Conservation (phyloP, 2,113 vertebrate genomes). For the Lophius piscatorius region DNA sequence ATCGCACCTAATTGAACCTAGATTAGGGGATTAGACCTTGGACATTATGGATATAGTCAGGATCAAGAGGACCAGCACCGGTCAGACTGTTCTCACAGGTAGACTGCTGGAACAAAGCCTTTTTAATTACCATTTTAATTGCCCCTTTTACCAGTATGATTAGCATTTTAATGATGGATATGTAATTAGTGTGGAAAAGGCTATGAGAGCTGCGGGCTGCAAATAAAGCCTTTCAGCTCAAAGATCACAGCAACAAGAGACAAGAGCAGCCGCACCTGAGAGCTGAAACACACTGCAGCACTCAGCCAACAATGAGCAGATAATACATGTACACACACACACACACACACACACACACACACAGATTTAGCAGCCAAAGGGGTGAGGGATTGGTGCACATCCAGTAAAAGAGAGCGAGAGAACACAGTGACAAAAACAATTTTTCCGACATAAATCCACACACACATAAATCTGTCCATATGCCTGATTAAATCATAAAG, state of each 20-base stretch:
- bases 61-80: constrained; percentile 66
- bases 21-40: constrained; percentile 63
- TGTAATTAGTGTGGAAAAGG: constrained; percentile 79
- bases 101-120: constrained; percentile 76
- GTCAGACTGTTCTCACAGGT: constrained; percentile 68
- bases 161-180: constrained; percentile 81
- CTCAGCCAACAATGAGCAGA: constrained; percentile 54
- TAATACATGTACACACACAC: constrained; percentile 35
- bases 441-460: constrained; percentile 8
- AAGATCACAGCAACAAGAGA: constrained; percentile 75
- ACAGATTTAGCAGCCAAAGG: neutral
- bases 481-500: constrained; percentile 34
- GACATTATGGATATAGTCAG: constrained; percentile 58
- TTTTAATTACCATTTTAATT: constrained; percentile 82
- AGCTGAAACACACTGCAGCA: constrained; percentile 36
- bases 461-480: neutral
- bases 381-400: constrained; percentile 14
- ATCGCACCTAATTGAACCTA: constrained; percentile 63
- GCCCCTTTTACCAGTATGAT: constrained; percentile 75
- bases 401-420: constrained; percentile 11
- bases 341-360: neutral
- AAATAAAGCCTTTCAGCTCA: constrained; percentile 72
- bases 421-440: constrained; percentile 5
- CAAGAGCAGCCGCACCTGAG: constrained; percentile 72
- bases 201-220: constrained; percentile 69